Evolutionary conservation across 2,113 vertebrate genomes (phyloP).

Genomic region (Equus przewalskii): DNA sequence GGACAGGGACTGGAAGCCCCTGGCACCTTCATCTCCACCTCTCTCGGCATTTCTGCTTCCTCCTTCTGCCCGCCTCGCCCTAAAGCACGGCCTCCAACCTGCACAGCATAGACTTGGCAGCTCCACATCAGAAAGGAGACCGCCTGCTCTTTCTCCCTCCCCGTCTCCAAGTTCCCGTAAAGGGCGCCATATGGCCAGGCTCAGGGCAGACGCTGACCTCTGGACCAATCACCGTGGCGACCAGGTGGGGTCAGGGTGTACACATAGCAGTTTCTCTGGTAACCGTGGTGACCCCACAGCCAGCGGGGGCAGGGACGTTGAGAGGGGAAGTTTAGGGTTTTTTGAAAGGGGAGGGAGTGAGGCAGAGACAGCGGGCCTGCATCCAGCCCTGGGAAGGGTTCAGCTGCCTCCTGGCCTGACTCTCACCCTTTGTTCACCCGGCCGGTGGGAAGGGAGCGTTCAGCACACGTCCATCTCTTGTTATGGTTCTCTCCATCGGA

Average conservation of each 20-base stretch:
- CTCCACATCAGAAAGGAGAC: not conserved
- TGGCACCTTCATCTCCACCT: no score
- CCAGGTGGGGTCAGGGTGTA: not conserved
- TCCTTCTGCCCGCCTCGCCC: not conserved
- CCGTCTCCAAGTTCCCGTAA: not conserved
- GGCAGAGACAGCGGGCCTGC: not conserved
- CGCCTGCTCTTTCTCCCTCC: not conserved
- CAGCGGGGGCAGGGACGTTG: not conserved
- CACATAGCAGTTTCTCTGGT: not conserved
- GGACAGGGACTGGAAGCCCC: not conserved
- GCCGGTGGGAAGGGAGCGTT: not conserved
- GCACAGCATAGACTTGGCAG: fast-evolving
- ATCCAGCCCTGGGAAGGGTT: not conserved
- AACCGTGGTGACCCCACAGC: not conserved
- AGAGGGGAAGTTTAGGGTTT: not conserved
- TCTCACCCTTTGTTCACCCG: fast-evolving
- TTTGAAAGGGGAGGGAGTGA: not conserved
- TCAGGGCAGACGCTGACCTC: not conserved
- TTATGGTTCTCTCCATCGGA: fast-evolving
- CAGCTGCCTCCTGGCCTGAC: not conserved
- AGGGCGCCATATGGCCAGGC: not conserved
- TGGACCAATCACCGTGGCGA: not conserved
- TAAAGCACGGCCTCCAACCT: fast-evolving
- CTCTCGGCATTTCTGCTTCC: no score
- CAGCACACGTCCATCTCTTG: fast-evolving